phyloP scores from a whole-genome alignment of 2,113 vertebrate species.

The Stomatorhinus ivindoensis region DNA sequence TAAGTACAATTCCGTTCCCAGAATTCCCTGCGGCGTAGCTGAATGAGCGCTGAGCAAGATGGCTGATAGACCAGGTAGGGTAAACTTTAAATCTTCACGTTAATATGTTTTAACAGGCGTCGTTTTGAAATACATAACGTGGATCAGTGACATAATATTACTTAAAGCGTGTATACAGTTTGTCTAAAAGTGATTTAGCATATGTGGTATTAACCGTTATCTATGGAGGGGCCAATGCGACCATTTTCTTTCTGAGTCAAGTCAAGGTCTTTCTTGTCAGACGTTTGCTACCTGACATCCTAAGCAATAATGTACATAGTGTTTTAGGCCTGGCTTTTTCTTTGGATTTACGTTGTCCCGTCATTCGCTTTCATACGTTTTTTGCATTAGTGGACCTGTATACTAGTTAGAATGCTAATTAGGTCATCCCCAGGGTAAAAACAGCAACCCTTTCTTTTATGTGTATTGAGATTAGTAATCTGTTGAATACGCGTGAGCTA shows the following conservation, averaged over 20 bases:
- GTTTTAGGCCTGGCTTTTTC: not conserved
- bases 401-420: not conserved
- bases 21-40: not conserved
- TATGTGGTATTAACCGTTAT: not conserved
- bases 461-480: not conserved
- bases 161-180: not conserved
- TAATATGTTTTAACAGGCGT: not conserved
- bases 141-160: not conserved
- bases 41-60: constrained; percentile 48
- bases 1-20: not conserved
- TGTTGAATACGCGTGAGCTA: not conserved
- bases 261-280: constrained; percentile 59
- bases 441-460: not conserved
- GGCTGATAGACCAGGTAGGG: constrained; percentile 64
- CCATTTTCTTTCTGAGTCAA: constrained; percentile 31
- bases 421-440: not conserved
- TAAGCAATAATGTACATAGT: not conserved
- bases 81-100: not conserved
- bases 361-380: not conserved
- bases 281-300: not conserved
- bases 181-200: no score
- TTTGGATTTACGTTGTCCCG: not conserved
- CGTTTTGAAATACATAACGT: constrained; percentile 14
- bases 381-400: not conserved
- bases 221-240: constrained; percentile 36